Conservation (phyloP, 2,888 invertebrate species). For the Drosophila borealis region DNA sequence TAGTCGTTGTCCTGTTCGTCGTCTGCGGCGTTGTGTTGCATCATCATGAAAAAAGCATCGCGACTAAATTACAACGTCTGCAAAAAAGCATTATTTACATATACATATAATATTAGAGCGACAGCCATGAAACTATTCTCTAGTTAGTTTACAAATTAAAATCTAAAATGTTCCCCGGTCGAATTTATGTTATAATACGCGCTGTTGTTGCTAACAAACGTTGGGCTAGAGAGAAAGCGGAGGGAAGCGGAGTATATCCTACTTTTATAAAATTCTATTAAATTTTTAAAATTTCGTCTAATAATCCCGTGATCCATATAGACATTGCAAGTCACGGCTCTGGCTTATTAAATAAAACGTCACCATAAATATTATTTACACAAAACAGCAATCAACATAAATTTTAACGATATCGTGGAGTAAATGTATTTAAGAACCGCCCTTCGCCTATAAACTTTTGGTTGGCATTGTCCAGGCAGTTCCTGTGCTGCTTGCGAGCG, state of each 20-base stretch:
- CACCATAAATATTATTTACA: neutral
- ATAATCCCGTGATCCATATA: too few species aligned
- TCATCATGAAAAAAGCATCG: slow-evolving; percentile 33
- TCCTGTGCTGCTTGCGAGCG: slow-evolving; percentile 4
- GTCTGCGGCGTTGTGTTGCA: slow-evolving; percentile 21
- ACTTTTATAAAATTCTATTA: too few species aligned
- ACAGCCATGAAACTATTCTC: slow-evolving; percentile 13
- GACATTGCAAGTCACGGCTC: neutral
- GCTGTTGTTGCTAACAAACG: too few species aligned
- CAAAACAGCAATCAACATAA: neutral
- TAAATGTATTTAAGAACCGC: slow-evolving; percentile 1
- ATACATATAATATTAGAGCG: slow-evolving; percentile 43
- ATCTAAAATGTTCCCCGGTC: too few species aligned
- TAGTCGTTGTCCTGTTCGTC: slow-evolving; percentile 66
- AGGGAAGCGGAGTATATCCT: too few species aligned
- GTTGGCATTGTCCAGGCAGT: slow-evolving; percentile 14
- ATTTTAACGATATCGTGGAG: neutral
- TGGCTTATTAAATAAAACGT: neutral
- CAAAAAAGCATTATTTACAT: slow-evolving; percentile 44
- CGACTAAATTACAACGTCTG: slow-evolving; percentile 59
- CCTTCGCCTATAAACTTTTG: slow-evolving; percentile 10
- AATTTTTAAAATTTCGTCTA: too few species aligned
- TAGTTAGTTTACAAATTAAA: neutral
- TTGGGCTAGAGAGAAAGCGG: too few species aligned
- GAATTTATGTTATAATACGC: too few species aligned